These are phyloP conservation scores for Myoxocephalus aenaeus DNA, from an alignment of 2,797 vertebrate genomes.

Conservation along the genomic window DNA sequence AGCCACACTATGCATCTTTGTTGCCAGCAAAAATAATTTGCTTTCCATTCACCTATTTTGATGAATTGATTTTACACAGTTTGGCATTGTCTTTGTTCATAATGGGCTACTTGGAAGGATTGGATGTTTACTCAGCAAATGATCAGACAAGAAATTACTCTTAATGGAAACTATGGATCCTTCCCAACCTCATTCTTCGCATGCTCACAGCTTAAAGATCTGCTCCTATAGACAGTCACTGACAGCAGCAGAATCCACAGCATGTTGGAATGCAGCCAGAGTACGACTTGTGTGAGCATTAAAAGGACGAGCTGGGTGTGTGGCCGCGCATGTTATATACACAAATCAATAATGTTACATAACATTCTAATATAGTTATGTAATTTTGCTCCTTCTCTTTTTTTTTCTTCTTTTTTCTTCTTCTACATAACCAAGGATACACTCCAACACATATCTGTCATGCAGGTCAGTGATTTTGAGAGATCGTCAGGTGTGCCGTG, in stretches of 20 bases:
- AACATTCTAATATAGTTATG: not conserved
- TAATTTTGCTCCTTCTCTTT: not conserved
- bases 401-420: not conserved
- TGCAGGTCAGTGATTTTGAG: not conserved
- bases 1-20: conserved; percentile 46
- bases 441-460: not conserved
- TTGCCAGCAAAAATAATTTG: conserved; percentile 42
- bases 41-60: conserved; percentile 56
- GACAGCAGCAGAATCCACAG: conserved; percentile 66
- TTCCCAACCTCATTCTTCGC: conserved; percentile 68
- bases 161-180: conserved; percentile 84
- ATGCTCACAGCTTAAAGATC: conserved; percentile 54
- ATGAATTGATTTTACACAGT: conserved; percentile 73
- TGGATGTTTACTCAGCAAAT: conserved; percentile 83
- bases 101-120: conserved; percentile 71
- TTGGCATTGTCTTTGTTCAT: conserved; percentile 71
- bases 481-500: too few species aligned
- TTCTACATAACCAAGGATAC: not conserved
- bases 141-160: conserved; percentile 75
- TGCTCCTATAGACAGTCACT: conserved; percentile 50
- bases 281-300: conserved; percentile 12
- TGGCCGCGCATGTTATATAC: conserved; percentile 8
- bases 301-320: conserved; percentile 37
- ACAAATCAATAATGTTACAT: not conserved
- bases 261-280: conserved; percentile 48